phyloP scores from a whole-genome alignment of 2,888 invertebrate genomes.

The Agrotis segetum region DNA sequence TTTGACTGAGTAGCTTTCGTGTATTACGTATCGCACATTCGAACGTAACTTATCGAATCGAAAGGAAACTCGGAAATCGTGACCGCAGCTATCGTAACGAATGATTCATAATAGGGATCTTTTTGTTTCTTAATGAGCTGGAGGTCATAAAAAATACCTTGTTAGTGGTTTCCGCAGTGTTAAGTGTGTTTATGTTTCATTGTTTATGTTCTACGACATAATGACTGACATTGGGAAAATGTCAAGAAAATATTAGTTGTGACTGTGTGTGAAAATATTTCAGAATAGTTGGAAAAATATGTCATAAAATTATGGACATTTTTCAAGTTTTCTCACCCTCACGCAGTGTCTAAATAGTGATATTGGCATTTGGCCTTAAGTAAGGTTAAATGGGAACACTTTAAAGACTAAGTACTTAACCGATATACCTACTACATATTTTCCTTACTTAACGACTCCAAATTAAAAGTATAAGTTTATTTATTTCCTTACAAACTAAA shows the following conservation, averaged over 20 bases:
- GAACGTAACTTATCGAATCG: slow-evolving; percentile 30
- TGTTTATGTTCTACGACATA: slow-evolving; percentile 37
- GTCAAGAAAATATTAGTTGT: slow-evolving; percentile 5
- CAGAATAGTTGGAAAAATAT: neutral
- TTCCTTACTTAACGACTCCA: too few relatives aligned
- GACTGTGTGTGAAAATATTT: slow-evolving; percentile 30
- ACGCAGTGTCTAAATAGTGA: neutral
- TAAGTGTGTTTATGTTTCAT: slow-evolving; percentile 36
- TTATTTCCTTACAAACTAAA: too few relatives aligned
- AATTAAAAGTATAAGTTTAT: too few relatives aligned
- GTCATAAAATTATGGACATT: neutral
- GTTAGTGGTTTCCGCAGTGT: slow-evolving; percentile 33
- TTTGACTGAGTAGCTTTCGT: slow-evolving; percentile 54
- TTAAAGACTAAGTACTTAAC: too few relatives aligned
- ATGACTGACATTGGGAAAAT: slow-evolving; percentile 6
- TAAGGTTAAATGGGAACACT: too few relatives aligned
- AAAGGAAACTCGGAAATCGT: slow-evolving; percentile 38
- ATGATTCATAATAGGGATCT: slow-evolving; percentile 40
- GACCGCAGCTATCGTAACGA: slow-evolving; percentile 40
- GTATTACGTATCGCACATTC: slow-evolving; percentile 27
- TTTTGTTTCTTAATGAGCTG: slow-evolving; percentile 45
- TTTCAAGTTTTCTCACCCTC: neutral
- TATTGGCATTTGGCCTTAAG: too few relatives aligned
- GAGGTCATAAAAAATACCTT: slow-evolving; percentile 36
- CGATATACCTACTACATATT: too few relatives aligned